Percentiles rank a stretch among this genome's conserved stretches.
Evolutionary conservation across 2,113 vertebrate genomes (phyloP).

Genomic region (Sinocyclocheilus rhinocerous): DNA sequence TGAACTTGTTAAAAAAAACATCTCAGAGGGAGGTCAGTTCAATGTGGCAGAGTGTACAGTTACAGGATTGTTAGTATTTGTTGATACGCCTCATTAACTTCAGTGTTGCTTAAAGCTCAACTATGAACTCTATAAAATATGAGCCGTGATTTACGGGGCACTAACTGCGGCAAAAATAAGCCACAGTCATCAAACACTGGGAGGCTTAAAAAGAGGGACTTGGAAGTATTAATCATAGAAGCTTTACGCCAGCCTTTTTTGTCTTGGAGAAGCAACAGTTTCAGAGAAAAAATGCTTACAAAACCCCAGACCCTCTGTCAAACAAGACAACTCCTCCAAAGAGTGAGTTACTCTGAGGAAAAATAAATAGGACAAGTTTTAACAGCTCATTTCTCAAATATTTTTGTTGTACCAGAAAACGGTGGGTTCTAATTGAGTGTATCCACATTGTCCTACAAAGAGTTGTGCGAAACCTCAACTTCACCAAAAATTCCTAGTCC

Average conservation of each 20-base stretch:
- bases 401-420: slow-evolving; percentile 55
- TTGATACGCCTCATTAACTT: slow-evolving; percentile 67
- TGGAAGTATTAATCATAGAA: slow-evolving; percentile 41
- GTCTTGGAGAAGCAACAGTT: slow-evolving; percentile 43
- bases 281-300: slow-evolving; percentile 10
- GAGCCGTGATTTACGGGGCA: slow-evolving; percentile 63
- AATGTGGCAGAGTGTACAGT: slow-evolving; percentile 56
- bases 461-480: background rate
- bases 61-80: slow-evolving; percentile 65
- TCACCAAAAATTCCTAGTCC: background rate
- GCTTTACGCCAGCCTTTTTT: slow-evolving; percentile 50
- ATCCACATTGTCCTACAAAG: background rate
- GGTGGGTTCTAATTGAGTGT: background rate
- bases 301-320: slow-evolving; percentile 28
- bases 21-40: slow-evolving; percentile 44
- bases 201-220: slow-evolving; percentile 61
- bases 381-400: slow-evolving; percentile 19
- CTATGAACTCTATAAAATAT: slow-evolving; percentile 65
- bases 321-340: slow-evolving; percentile 21
- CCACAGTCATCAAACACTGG: slow-evolving; percentile 62
- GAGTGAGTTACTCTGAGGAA: slow-evolving; percentile 6
- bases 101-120: slow-evolving; percentile 58
- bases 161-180: slow-evolving; percentile 64
- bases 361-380: slow-evolving; percentile 22
- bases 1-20: slow-evolving; percentile 61